Evolutionary conservation across 2,888 invertebrate genomes (phyloP), one percentile per base, ranked within the genome.

Genomic region (Ptilodon capucinus): DNA sequence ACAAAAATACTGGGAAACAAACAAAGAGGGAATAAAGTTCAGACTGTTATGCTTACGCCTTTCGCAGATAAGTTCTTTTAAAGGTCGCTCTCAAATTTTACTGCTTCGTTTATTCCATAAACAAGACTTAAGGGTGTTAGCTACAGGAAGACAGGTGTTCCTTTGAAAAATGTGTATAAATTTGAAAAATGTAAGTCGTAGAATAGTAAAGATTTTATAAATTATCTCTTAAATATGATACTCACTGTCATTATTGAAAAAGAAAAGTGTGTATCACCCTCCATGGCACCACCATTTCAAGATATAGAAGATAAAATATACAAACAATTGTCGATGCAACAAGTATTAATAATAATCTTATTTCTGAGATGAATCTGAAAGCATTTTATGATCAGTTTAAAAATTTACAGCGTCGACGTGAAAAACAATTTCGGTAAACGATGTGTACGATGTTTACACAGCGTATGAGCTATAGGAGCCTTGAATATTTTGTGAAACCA

Each of bases 1-100:
- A 67, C 70, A 74, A 79, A 79, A 77, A 79, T 76, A 71, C 72
- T 61, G 64, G 62, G 59, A 51, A 68, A 76, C 72, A 74, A 77
- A 77, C 79, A 79, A 79, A 74, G 65, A 58, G 39, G 14, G 61
- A 64, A 63, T 55, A 60, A 53, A 60, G 40, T 54, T 55, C 49
- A 49, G 39, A 51, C 48, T 51, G 53, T 63, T 68, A 59, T 65
- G 64, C 51, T 53, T 51, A 52, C 51, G 50, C 51, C 38, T 57
- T 52, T 28, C 45, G 21, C 13, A 55, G 60, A 69, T 66, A 68
- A 57, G 49, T 62, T 44, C 40, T 40, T 45, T 61, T 54, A 51
- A 53, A 55, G 54, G 55, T 51, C 42, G 38, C 40, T 41, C n/a
- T 19, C 36, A 32, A 16, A 40, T 52, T 61, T 54, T 57, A 44